Conservation (phyloP, 1,140 invertebrate species). For the Hyles vespertilio region DNA sequence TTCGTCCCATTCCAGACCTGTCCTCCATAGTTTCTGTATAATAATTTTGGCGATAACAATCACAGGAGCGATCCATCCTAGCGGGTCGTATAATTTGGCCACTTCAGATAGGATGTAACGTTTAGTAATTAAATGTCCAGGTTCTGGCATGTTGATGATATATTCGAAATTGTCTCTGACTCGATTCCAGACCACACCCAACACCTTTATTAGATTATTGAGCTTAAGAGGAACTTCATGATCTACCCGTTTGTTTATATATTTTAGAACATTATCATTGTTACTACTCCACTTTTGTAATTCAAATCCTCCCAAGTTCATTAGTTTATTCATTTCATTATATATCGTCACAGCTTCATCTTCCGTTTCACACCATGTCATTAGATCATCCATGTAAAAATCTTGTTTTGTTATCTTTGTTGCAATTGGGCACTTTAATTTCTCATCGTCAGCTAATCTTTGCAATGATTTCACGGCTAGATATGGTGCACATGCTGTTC, state of each 20-base stretch:
- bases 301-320: constrained; percentile 16
- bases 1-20: constrained; percentile 1
- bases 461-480: constrained; percentile 32
- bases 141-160: background rate
- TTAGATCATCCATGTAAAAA: constrained; percentile 48
- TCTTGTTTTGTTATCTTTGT: constrained; percentile 19
- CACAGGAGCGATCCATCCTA: background rate
- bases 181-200: constrained; percentile 15
- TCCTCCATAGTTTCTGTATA: constrained; percentile 3
- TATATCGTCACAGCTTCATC: constrained; percentile 19
- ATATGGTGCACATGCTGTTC: constrained; percentile 31
- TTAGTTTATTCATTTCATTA: constrained; percentile 11
- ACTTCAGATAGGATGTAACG: background rate
- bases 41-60: constrained; percentile 2
- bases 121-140: background rate
- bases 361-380: constrained; percentile 27
- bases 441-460: constrained; percentile 31
- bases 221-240: too few species aligned
- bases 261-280: constrained; percentile 11
- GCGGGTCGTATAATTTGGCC: background rate
- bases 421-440: constrained; percentile 17
- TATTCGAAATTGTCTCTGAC: background rate
- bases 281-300: constrained; percentile 31
- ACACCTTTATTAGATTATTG: constrained; percentile 4
- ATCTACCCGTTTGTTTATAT: constrained; percentile 2